Conservation (phyloP, 2,888 invertebrate species). For the Tipula confusa region DNA sequence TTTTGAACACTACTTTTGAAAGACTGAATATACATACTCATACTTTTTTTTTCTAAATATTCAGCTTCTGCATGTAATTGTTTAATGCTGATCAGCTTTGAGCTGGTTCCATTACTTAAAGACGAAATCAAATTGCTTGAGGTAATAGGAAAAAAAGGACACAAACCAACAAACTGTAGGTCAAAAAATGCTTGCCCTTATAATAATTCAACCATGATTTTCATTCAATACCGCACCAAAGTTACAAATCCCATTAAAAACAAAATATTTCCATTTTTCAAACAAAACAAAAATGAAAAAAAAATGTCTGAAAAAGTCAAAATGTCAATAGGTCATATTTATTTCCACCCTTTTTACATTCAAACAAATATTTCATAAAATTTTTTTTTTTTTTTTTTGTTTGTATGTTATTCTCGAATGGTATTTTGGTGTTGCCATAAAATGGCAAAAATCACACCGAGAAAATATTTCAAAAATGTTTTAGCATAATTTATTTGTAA, state of each 20-base stretch:
- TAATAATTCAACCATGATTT: background rate
- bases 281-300: background rate
- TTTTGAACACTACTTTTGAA: too few relatives aligned
- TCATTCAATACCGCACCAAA: background rate
- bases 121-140: background rate
- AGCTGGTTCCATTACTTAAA: background rate
- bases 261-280: background rate
- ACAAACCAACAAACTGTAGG: background rate
- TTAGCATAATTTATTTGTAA: background rate
- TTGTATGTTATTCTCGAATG: background rate
- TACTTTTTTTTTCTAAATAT: too few relatives aligned
- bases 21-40: too few relatives aligned
- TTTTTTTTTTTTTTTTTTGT: background rate
- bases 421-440: background rate
- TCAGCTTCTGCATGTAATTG: too few relatives aligned
- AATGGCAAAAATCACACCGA: background rate
- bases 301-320: background rate
- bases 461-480: background rate
- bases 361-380: background rate
- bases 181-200: background rate
- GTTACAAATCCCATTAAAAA: background rate
- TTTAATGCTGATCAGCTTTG: too few relatives aligned
- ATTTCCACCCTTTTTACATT: constrained; percentile 14
- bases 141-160: background rate
- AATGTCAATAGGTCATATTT: constrained; percentile 25